These are phyloP conservation scores for Semnornis frantzii DNA, from an alignment of 2,113 vertebrate genomes.

Conservation along the genomic window DNA sequence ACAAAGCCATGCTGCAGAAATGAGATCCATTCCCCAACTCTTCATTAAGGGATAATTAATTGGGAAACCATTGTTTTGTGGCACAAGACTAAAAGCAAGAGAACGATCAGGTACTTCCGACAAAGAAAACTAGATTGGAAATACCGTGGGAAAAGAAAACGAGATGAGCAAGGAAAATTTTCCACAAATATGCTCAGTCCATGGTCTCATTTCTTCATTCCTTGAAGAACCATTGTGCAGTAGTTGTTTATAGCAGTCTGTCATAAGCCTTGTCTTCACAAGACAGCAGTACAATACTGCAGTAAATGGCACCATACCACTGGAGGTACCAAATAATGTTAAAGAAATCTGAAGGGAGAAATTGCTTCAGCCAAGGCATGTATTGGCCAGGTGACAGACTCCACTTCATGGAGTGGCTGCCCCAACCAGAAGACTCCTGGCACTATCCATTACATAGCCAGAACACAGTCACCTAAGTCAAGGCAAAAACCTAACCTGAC, in stretches of 20 bases:
- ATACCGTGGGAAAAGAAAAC: background rate
- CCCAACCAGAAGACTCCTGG: background rate
- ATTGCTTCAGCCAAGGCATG: background rate
- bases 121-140: background rate
- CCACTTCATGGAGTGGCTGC: background rate
- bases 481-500: background rate
- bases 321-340: background rate
- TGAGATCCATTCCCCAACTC: background rate
- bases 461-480: background rate
- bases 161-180: background rate
- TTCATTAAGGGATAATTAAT: background rate
- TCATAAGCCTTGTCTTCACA: background rate
- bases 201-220: background rate
- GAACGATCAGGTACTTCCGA: background rate
- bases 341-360: background rate
- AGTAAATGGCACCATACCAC: background rate
- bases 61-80: background rate
- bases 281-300: background rate
- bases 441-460: background rate
- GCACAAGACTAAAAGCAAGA: background rate
- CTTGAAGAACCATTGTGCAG: background rate
- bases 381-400: background rate
- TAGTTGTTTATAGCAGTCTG: background rate
- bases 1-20: background rate
- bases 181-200: background rate